Evolutionary conservation across 1,140 invertebrate species (phyloP).

Genomic region (Bombyx mandarina): DNA sequence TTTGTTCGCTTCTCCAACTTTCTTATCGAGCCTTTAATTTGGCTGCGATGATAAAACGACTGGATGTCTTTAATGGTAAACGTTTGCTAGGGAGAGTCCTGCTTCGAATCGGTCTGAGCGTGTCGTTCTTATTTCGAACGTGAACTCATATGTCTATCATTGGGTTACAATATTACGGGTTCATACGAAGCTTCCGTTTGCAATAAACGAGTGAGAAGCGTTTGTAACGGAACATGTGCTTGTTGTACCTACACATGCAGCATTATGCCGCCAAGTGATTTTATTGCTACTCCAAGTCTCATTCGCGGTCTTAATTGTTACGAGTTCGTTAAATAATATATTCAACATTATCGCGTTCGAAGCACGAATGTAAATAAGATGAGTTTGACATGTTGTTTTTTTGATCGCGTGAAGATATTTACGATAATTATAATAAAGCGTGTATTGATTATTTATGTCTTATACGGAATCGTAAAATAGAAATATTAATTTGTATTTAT

Average conservation of each 20-base stretch:
- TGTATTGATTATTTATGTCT: no score
- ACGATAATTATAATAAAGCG: no score
- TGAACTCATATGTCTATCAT: constrained; percentile 45
- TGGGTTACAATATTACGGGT: constrained; percentile 30
- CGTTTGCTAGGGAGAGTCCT: neutral
- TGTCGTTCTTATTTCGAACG: constrained; percentile 31
- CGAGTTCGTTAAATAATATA: constrained; percentile 2
- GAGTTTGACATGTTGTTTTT: no score
- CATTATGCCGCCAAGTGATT: constrained; percentile 35
- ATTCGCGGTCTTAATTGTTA: constrained; percentile 7
- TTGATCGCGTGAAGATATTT: no score
- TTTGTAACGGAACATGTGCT: constrained; percentile 19
- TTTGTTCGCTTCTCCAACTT: constrained; percentile 14
- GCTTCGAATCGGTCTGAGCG: constrained; percentile 1
- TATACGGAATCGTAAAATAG: no score
- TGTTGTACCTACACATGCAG: constrained; percentile 21
- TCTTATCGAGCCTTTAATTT: constrained; percentile 56
- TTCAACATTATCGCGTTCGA: neutral
- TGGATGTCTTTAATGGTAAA: constrained; percentile 5
- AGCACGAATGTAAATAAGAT: no score
- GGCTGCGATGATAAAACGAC: constrained; percentile 27
- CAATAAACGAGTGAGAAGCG: constrained; percentile 40
- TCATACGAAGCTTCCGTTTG: constrained; percentile 44
- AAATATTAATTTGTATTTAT: no score
- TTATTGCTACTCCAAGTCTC: constrained; percentile 22